Evolutionary conservation across 2,888 invertebrate genomes (phyloP).

Genomic region (Callosobruchus maculatus): DNA sequence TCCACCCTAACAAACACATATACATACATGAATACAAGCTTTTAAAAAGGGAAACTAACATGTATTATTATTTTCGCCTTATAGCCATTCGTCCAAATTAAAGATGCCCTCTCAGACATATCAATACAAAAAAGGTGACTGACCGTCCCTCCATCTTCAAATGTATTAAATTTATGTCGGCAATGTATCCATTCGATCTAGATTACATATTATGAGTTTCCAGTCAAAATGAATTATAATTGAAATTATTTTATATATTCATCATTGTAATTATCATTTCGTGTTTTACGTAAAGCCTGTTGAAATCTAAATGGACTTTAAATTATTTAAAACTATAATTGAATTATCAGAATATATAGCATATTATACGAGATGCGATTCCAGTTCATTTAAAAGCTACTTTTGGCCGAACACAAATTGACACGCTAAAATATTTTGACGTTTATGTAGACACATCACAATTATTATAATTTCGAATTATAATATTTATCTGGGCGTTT

Average conservation of each 20-base stretch:
- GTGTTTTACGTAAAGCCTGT: neutral
- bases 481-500: neutral
- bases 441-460: neutral
- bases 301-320: neutral
- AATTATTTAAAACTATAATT: neutral
- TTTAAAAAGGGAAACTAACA: no score
- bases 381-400: slow-evolving; percentile 1
- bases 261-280: neutral
- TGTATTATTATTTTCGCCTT: no score
- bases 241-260: neutral
- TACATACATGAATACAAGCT: no score
- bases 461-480: neutral
- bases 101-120: no score
- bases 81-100: no score
- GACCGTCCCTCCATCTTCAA: no score
- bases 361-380: neutral
- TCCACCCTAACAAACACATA: no score
- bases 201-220: neutral
- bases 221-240: neutral
- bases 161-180: no score
- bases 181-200: no score
- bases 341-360: neutral
- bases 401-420: slow-evolving; percentile 4
- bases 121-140: no score
- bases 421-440: neutral